Conservation (phyloP, 2,797 vertebrate species). For the Syncerus caffer region DNA sequence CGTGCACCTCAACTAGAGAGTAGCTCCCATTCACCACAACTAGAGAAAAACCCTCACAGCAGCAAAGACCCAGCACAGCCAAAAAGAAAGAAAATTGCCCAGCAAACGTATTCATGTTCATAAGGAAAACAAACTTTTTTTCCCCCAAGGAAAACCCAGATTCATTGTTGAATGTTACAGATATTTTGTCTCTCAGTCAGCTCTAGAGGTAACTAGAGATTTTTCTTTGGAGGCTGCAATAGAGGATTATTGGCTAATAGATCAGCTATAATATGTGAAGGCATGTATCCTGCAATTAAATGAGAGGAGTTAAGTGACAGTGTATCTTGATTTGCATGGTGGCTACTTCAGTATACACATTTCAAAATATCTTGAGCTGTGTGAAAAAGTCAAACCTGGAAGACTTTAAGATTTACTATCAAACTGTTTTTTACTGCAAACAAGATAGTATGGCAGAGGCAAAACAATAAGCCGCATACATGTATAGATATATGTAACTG, state of each 20-base stretch:
- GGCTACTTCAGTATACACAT: background rate
- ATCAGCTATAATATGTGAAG: background rate
- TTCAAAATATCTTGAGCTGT: background rate
- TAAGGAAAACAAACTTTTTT: background rate
- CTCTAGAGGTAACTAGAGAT: background rate
- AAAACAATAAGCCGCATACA: background rate
- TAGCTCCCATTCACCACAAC: background rate
- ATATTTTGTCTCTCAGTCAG: background rate
- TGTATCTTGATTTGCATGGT: background rate
- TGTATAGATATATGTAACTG: background rate
- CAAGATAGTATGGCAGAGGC: background rate
- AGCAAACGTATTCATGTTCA: background rate
- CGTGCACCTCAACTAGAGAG: background rate
- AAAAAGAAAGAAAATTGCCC: background rate
- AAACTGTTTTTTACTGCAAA: background rate
- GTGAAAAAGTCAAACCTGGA: background rate
- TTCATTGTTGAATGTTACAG: background rate
- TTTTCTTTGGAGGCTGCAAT: background rate
- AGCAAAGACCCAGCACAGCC: background rate
- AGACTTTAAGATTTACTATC: background rate
- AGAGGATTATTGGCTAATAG: background rate
- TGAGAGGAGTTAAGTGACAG: background rate
- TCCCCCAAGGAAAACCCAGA: background rate
- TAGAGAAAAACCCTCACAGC: background rate
- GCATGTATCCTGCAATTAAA: background rate